Evolutionary conservation across 2,888 invertebrate genomes (phyloP), one percentile per base, ranked within the genome.

Genomic region (Acrobeloides nanus): DNA sequence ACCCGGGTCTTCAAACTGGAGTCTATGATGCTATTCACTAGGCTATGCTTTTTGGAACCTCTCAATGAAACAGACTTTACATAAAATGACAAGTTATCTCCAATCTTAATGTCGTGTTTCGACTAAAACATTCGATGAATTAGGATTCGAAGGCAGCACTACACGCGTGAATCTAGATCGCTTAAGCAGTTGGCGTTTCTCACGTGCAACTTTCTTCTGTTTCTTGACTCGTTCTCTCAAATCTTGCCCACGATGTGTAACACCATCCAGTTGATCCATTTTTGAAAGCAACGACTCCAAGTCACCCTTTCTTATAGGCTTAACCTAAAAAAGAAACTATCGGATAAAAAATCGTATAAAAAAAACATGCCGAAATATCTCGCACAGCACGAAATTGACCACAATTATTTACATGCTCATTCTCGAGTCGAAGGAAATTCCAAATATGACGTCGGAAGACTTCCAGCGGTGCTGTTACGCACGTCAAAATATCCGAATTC

Each of bases 371-470:
- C 0, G 88, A 89, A 41, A 97, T 97, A 77, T 97, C 97, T 4
- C 97, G 80, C 0, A 97, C 95, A 7, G 97, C 97, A 69, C 97
- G 81, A 81, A 97, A 97, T 79, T 81, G 78, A 75, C 97, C 97
- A 78, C 95, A 95, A 79, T 97, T 99, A 79, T 97, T 97, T 32
- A 97, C 79, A 76, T 97, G 97, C 75, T 97, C 97, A 80, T 97
- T 97, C 79, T 97, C 97, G 69, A 97, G 76, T 0, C 97, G 93
- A 80, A 97, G 93, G 78, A 89, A 97, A 78, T 97, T 97, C 97
- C 97, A 97, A 38, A 97, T 83, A 77, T 95, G 97, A 46, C 95
- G 82, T 72, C 80, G 53, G 54, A 73, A 65, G 3, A 69, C 59
- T 55, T 73, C 73, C 26, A 73, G 53, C 12, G 69, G 68, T 1